A percentile compares a stretch with the other conserved stretches of the same genome.
Conservation (phyloP, 2,113 vertebrate species). For the Smithornis capensis region DNA sequence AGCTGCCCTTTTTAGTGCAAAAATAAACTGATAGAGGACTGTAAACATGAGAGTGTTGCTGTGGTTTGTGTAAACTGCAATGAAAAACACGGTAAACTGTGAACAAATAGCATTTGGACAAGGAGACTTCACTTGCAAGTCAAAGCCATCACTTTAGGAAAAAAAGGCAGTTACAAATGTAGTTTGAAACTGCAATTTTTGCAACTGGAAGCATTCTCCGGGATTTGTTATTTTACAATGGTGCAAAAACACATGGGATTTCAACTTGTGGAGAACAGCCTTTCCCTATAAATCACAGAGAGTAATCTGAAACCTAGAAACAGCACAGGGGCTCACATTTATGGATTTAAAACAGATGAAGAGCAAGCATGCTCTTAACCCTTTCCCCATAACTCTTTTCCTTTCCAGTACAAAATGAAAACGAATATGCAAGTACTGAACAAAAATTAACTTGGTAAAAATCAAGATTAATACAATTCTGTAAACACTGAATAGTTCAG, state of each 20-base stretch:
- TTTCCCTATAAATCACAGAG: slow-evolving; percentile 65
- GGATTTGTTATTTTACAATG: slow-evolving; percentile 58
- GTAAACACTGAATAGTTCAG: slow-evolving; percentile 3
- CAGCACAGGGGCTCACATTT: slow-evolving; percentile 58
- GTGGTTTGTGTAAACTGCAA: not conserved
- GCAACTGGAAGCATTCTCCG: slow-evolving; percentile 39
- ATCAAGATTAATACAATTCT: not conserved
- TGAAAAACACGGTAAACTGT: not conserved
- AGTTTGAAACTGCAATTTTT: slow-evolving; percentile 13
- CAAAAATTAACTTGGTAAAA: slow-evolving; percentile 22
- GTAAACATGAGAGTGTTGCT: not conserved
- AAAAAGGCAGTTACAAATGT: not conserved
- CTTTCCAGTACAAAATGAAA: slow-evolving; percentile 17
- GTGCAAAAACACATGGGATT: slow-evolving; percentile 59
- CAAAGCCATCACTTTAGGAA: not conserved
- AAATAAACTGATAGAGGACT: not conserved
- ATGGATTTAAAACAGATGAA: slow-evolving; percentile 67
- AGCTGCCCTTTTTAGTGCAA: slow-evolving; percentile 22
- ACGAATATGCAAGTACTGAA: not conserved
- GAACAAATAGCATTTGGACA: not conserved
- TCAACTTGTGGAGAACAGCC: slow-evolving; percentile 49
- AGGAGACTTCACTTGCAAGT: not conserved
- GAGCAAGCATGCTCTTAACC: slow-evolving; percentile 54
- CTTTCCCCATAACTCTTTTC: slow-evolving; percentile 51
- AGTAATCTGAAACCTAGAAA: slow-evolving; percentile 63